phyloP scores from a whole-genome alignment of 2,113 vertebrate species.

The Megalops atlanticus region DNA sequence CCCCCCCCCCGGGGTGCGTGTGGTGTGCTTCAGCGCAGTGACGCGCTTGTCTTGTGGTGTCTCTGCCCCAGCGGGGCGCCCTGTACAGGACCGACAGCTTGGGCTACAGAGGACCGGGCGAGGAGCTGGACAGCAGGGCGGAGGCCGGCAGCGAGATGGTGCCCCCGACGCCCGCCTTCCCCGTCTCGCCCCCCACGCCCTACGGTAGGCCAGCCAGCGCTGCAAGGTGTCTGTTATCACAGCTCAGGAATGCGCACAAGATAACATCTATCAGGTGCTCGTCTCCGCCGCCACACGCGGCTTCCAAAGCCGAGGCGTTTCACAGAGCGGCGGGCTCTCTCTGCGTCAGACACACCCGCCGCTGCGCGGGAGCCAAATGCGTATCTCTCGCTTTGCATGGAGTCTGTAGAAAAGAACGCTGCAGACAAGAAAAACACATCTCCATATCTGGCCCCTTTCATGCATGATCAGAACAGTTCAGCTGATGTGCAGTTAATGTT shows the following conservation, averaged over 20 bases:
- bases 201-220: slow-evolving; percentile 74
- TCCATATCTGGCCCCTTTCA: neutral
- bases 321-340: neutral
- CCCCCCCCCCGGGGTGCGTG: slow-evolving; percentile 28
- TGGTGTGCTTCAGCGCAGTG: slow-evolving; percentile 28
- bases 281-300: neutral
- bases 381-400: neutral
- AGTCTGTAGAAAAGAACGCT: neutral
- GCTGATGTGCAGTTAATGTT: neutral
- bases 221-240: neutral
- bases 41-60: slow-evolving; percentile 30
- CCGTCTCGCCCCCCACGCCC: slow-evolving; percentile 78
- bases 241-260: neutral
- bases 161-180: slow-evolving; percentile 74
- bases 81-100: slow-evolving; percentile 48
- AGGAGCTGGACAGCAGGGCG: slow-evolving; percentile 50
- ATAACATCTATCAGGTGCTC: neutral
- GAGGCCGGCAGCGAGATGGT: slow-evolving; percentile 54
- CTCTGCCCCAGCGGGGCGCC: slow-evolving; percentile 55
- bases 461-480: neutral
- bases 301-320: neutral
- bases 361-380: neutral
- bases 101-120: slow-evolving; percentile 45
- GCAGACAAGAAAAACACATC: neutral
- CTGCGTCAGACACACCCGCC: neutral